Evolutionary conservation across 1,140 invertebrate genomes (phyloP).

Genomic region (Potamilus streckersoni): DNA sequence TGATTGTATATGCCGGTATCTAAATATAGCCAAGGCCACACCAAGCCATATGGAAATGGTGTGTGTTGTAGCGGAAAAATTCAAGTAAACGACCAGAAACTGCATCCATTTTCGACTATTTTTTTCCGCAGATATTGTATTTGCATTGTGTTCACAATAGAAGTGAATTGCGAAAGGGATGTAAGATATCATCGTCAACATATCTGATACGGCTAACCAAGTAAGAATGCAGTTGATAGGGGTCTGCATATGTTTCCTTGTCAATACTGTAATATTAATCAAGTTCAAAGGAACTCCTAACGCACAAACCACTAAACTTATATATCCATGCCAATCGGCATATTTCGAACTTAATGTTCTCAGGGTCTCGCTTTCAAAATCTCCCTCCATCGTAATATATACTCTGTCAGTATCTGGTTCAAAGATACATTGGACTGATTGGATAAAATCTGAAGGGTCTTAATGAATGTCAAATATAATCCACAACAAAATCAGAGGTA

Average conservation of each 20-base stretch:
- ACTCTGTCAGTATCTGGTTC: too few species aligned
- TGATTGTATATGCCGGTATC: slow-evolving; percentile 85
- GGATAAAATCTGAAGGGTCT: too few species aligned
- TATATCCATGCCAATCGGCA: slow-evolving; percentile 75
- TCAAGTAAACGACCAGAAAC: slow-evolving; percentile 59
- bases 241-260: slow-evolving; percentile 83
- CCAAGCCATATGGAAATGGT: slow-evolving; percentile 94
- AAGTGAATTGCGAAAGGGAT: slow-evolving; percentile 83
- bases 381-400: too few species aligned
- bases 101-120: slow-evolving; percentile 53
- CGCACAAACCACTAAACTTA: slow-evolving; percentile 81
- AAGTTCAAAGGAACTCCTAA: slow-evolving; percentile 91
- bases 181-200: slow-evolving; percentile 89
- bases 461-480: too few species aligned
- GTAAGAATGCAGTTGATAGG: slow-evolving; percentile 89
- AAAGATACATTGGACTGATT: too few species aligned
- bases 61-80: slow-evolving; percentile 85
- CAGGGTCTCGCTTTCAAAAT: slow-evolving; percentile 20
- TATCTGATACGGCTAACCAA: slow-evolving; percentile 84
- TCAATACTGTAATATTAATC: slow-evolving; percentile 89
- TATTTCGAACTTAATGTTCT: slow-evolving; percentile 58
- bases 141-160: slow-evolving; percentile 43
- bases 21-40: slow-evolving; percentile 89
- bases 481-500: too few species aligned
- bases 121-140: slow-evolving; percentile 23